Evolutionary conservation across 2,797 vertebrate genomes (phyloP).

Genomic region (Schizothorax lantsangensis): DNA sequence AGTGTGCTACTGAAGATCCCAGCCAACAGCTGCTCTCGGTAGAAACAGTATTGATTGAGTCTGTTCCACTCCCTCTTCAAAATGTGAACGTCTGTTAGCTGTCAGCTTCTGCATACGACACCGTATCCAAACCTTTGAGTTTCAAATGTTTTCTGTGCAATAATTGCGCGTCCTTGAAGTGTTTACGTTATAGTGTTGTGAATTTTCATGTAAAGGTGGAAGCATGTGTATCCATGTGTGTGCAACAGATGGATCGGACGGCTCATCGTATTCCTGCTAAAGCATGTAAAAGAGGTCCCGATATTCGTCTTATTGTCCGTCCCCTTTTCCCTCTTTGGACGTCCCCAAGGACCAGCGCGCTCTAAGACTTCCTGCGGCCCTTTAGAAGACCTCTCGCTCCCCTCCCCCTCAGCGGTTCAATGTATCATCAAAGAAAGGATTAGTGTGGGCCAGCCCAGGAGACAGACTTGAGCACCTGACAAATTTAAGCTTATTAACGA

Average conservation of each 20-base stretch:
- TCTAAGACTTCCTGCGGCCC: conserved; percentile 48
- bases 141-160: conserved; percentile 39
- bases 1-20: conserved; percentile 66
- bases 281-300: conserved; percentile 28
- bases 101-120: conserved; percentile 43
- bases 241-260: conserved; percentile 39
- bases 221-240: conserved; percentile 23
- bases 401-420: conserved; percentile 56
- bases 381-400: conserved; percentile 52
- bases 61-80: conserved; percentile 63
- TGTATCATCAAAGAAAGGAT: conserved; percentile 66
- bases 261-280: conserved; percentile 3
- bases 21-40: conserved; percentile 70
- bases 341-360: conserved; percentile 15
- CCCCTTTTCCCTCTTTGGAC: conserved; percentile 27
- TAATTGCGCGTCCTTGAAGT: not conserved
- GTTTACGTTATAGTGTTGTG: conserved; percentile 4
- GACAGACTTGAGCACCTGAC: conserved; percentile 61
- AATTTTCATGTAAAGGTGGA: not conserved
- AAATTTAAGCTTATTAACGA: conserved; percentile 66
- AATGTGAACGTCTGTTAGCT: conserved; percentile 26
- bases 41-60: conserved; percentile 71
- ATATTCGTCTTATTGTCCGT: conserved; percentile 42
- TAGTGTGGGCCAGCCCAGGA: conserved; percentile 57
- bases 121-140: conserved; percentile 42